Percentiles rank a stretch among this genome's conserved stretches.
Conservation (phyloP, 2,888 invertebrate genomes). For the Tillus elongatus region DNA sequence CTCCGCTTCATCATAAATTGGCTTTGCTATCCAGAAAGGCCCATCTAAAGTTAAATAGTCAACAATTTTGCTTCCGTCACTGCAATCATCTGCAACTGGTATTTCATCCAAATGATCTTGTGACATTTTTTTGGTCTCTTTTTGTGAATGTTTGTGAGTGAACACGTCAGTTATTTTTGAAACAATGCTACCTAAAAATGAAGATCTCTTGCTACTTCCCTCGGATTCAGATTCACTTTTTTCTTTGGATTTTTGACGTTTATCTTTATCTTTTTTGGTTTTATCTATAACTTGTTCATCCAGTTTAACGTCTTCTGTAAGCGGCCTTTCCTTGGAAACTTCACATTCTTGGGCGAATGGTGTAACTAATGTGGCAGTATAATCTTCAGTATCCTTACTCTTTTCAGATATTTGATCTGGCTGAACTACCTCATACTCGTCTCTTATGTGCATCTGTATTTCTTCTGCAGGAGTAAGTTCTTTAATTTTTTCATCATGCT, state of each 20-base stretch:
- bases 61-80: constrained; percentile 13
- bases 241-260: constrained; percentile 17
- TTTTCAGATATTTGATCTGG: too few relatives aligned
- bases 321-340: too few relatives aligned
- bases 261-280: neutral
- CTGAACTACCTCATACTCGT: too few relatives aligned
- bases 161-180: constrained; percentile 31
- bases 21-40: constrained; percentile 54
- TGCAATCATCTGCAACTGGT: constrained; percentile 11
- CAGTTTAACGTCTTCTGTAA: too few relatives aligned
- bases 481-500: constrained; percentile 10
- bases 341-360: too few relatives aligned
- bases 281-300: constrained; percentile 8
- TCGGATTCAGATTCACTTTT: neutral
- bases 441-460: too few relatives aligned
- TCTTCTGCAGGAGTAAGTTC: constrained; percentile 16
- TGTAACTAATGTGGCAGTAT: too few relatives aligned
- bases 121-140: constrained; percentile 36
- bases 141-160: constrained; percentile 31
- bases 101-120: constrained; percentile 33
- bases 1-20: constrained; percentile 58
- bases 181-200: constrained; percentile 29
- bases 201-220: constrained; percentile 22
- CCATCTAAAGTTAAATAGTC: constrained; percentile 40
- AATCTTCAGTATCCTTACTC: too few relatives aligned